Evolutionary conservation across 2,888 invertebrate genomes (phyloP).

Genomic region (Iselma pallidipennis): DNA sequence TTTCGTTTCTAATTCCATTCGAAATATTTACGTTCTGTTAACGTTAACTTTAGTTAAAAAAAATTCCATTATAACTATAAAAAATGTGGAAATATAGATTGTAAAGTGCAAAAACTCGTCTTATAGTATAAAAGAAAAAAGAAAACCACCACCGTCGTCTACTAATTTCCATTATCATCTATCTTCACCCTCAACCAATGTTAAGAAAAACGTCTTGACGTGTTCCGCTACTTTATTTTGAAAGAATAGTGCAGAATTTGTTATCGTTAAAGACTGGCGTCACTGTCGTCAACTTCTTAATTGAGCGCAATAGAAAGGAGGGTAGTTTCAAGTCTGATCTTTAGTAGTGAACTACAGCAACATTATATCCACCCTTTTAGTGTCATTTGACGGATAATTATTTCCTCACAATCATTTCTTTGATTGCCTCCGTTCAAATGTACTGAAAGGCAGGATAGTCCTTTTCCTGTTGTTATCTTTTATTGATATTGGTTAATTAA

Average conservation of each 20-base stretch:
- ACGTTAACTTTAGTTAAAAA: conserved; percentile 24
- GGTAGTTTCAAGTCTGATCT: not conserved
- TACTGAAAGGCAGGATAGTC: too few relatives aligned
- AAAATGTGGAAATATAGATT: conserved; percentile 31
- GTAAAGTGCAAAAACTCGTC: conserved; percentile 48
- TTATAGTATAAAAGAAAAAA: conserved; percentile 39
- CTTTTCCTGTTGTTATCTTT: too few relatives aligned
- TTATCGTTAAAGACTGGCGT: conserved; percentile 35
- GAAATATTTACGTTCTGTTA: conserved; percentile 7
- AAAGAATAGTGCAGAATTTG: conserved; percentile 41
- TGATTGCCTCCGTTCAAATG: not conserved
- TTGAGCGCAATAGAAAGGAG: conserved; percentile 1
- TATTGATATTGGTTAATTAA: too few relatives aligned
- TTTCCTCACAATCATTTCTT: not conserved
- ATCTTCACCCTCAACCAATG: conserved; percentile 39
- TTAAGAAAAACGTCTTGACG: conserved; percentile 42
- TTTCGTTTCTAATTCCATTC: conserved; percentile 10
- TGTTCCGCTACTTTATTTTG: conserved; percentile 42
- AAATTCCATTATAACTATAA: conserved; percentile 35
- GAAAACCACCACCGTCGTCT: conserved; percentile 30
- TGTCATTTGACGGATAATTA: not conserved
- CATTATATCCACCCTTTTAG: not conserved
- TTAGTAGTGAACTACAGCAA: not conserved
- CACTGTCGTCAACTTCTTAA: conserved; percentile 17
- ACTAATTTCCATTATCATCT: conserved; percentile 56